These are phyloP conservation scores for Henricia sp. DNA, from an alignment of 53 echinoderm and acorn worm species.

Conservation along the genomic window DNA sequence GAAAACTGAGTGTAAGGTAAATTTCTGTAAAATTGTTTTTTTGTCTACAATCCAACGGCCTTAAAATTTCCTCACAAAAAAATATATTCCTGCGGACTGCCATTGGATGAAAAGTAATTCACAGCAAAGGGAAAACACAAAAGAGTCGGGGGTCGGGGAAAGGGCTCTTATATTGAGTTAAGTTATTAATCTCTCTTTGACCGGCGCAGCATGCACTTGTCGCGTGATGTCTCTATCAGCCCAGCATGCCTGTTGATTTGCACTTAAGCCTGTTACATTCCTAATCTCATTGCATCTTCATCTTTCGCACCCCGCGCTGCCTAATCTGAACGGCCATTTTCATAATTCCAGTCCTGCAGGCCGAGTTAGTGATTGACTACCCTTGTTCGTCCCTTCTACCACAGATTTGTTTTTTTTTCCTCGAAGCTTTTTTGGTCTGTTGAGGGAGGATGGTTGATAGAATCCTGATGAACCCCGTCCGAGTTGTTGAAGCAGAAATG, in stretches of 20 bases:
- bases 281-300: constrained; percentile 50
- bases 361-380: constrained; percentile 45
- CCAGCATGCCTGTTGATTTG: constrained; percentile 48
- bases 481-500: constrained; percentile 60
- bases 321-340: constrained; percentile 45
- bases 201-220: no score
- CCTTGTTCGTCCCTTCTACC: background rate
- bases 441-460: background rate
- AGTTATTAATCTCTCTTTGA: no score
- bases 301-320: constrained; percentile 11
- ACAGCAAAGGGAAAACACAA: no score
- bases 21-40: no score
- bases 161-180: no score
- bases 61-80: no score
- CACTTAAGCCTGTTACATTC: constrained; percentile 51
- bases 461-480: constrained; percentile 31
- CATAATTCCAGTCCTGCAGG: constrained; percentile 46
- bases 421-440: background rate
- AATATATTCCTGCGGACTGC: no score
- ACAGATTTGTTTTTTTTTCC: background rate
- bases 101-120: no score
- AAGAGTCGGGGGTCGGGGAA: no score
- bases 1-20: no score
- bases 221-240: no score
- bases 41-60: no score